Conservation (phyloP, 2,113 vertebrate species). For the Anguilla rostrata region DNA sequence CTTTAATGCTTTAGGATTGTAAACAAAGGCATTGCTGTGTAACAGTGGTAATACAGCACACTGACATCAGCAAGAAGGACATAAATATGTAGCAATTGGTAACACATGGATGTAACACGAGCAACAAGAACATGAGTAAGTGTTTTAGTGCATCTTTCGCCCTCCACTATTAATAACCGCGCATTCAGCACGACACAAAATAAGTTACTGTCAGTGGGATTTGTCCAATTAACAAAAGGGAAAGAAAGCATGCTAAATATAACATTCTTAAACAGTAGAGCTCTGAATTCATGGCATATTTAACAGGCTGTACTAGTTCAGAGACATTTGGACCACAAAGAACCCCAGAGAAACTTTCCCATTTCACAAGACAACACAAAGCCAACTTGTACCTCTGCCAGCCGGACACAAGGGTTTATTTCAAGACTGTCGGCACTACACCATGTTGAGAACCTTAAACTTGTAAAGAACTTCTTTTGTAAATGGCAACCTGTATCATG, state of each 20-base stretch:
- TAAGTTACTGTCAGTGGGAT: not conserved
- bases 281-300: not conserved
- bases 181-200: not conserved
- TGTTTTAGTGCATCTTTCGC: too few relatives aligned
- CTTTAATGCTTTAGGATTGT: not conserved
- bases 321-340: not conserved
- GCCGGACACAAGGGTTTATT: not conserved
- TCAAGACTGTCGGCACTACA: not conserved
- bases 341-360: not conserved
- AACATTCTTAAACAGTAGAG: not conserved
- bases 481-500: not conserved
- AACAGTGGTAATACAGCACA: too few relatives aligned
- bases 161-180: not conserved
- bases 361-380: not conserved
- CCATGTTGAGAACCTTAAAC: not conserved
- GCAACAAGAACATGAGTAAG: too few relatives aligned
- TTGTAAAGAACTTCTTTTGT: not conserved
- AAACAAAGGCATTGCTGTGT: too few relatives aligned
- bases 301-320: not conserved
- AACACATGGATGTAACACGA: too few relatives aligned
- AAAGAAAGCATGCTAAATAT: not conserved
- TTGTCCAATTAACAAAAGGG: not conserved
- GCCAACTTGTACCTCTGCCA: not conserved
- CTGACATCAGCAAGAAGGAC: too few relatives aligned
- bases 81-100: too few relatives aligned